phyloP scores from a whole-genome alignment of 2,797 vertebrate genomes.

The Falco novaeseelandiae region DNA sequence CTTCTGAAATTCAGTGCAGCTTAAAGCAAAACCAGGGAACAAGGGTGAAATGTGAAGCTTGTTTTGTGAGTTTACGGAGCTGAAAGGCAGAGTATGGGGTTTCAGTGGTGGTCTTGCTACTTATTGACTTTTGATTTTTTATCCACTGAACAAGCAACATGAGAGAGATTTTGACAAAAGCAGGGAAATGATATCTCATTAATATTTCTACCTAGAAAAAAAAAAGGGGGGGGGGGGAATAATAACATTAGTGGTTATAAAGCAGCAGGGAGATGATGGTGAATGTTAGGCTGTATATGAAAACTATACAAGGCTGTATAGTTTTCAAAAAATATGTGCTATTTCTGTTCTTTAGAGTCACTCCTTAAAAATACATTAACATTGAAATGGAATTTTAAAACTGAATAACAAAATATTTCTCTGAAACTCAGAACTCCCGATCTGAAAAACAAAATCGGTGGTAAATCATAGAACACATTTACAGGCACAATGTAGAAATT shows the following conservation, averaged over 20 bases:
- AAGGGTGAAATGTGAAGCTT: neutral
- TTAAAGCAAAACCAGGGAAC: neutral
- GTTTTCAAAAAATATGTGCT: neutral
- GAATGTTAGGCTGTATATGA: conserved; percentile 9
- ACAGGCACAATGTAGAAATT: neutral
- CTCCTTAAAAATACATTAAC: conserved; percentile 43
- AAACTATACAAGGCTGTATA: neutral
- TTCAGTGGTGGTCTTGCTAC: neutral
- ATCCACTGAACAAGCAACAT: neutral
- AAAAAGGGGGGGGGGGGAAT: neutral
- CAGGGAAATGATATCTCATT: conserved; percentile 1
- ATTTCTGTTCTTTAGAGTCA: conserved; percentile 2
- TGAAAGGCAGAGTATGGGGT: neutral
- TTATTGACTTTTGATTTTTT: neutral
- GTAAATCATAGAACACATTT: neutral
- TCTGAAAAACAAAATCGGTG: neutral
- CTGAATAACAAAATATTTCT: conserved; percentile 28
- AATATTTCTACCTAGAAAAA: conserved; percentile 15
- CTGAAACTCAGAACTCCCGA: neutral
- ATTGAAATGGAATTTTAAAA: neutral
- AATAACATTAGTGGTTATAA: conserved; percentile 4
- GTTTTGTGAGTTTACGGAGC: neutral
- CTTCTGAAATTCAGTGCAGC: neutral
- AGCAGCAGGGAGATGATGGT: conserved; percentile 47
- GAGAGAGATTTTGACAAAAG: conserved; percentile 26